Percentiles rank a stretch among this genome's conserved stretches.
Evolutionary conservation across 2,888 invertebrate genomes (phyloP).

Genomic region (Drosophila nigricruria): DNA sequence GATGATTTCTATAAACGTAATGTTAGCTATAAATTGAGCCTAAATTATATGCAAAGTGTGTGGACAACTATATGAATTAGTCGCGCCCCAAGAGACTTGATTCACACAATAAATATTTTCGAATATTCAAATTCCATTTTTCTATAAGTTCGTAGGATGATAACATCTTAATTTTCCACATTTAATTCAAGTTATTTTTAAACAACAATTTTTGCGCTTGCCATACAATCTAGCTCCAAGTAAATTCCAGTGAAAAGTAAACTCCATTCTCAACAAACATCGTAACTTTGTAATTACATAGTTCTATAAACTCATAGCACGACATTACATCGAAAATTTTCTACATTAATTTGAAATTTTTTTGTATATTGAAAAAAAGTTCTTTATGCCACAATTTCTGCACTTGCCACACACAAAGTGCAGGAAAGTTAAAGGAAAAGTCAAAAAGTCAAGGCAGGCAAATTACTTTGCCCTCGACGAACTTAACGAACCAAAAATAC

Average conservation of each 20-base stretch:
- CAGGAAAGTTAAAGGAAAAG: constrained; percentile 26
- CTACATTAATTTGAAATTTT: not conserved
- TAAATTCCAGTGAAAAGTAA: not conserved
- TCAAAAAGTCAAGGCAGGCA: constrained; percentile 44
- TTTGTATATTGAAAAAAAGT: constrained; percentile 2
- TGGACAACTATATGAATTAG: too few species aligned
- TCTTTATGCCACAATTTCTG: constrained; percentile 7
- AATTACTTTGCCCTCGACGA: constrained; percentile 38
- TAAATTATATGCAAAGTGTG: too few species aligned
- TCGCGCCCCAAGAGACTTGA: not conserved
- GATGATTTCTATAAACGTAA: too few species aligned
- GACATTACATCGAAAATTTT: not conserved
- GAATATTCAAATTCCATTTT: not conserved
- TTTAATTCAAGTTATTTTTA: not conserved
- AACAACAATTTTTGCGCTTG: not conserved
- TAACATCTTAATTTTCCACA: not conserved
- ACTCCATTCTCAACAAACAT: not conserved
- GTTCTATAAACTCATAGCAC: not conserved
- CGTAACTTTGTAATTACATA: not conserved
- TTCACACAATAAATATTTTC: not conserved
- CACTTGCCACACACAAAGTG: constrained; percentile 21
- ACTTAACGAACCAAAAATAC: constrained; percentile 49
- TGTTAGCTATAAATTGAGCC: too few species aligned
- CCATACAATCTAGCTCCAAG: not conserved
- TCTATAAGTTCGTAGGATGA: not conserved